Percentiles rank a stretch among this genome's conserved stretches.
These are phyloP conservation scores for Nineta flava DNA, from an alignment of 2,888 invertebrate species.

Conservation along the genomic window DNA sequence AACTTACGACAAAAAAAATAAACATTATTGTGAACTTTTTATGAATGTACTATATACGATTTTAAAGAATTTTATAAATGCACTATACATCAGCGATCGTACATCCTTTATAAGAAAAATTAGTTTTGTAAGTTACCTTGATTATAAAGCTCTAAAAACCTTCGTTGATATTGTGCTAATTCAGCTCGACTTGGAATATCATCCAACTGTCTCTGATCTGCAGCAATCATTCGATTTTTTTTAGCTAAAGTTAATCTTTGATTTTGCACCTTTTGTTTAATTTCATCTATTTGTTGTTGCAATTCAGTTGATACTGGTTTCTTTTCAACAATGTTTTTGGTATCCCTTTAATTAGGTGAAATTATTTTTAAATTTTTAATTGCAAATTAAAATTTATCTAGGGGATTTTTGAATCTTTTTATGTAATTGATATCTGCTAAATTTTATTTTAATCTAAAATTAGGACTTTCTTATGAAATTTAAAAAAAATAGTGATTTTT, in stretches of 20 bases:
- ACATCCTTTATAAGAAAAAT: not conserved
- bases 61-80: too few relatives aligned
- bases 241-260: constrained; percentile 58
- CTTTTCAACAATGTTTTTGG: not conserved
- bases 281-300: constrained; percentile 43
- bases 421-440: too few relatives aligned
- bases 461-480: too few relatives aligned
- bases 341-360: not conserved
- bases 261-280: constrained; percentile 27
- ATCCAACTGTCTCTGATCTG: constrained; percentile 73
- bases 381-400: not conserved
- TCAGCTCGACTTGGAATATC: constrained; percentile 88
- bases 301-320: constrained; percentile 26
- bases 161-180: constrained; percentile 83
- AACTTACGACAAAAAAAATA: too few relatives aligned
- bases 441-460: too few relatives aligned
- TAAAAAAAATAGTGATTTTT: too few relatives aligned
- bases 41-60: too few relatives aligned
- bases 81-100: too few relatives aligned
- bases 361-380: not conserved
- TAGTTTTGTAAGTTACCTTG: constrained; percentile 41
- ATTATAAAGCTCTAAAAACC: constrained; percentile 92
- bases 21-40: too few relatives aligned
- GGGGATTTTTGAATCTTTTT: too few relatives aligned
- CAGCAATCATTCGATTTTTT: constrained; percentile 61